Evolutionary conservation across 2,888 invertebrate genomes (phyloP), one percentile per base, ranked within the genome.

Genomic region (Exephanes ischioxanthus): DNA sequence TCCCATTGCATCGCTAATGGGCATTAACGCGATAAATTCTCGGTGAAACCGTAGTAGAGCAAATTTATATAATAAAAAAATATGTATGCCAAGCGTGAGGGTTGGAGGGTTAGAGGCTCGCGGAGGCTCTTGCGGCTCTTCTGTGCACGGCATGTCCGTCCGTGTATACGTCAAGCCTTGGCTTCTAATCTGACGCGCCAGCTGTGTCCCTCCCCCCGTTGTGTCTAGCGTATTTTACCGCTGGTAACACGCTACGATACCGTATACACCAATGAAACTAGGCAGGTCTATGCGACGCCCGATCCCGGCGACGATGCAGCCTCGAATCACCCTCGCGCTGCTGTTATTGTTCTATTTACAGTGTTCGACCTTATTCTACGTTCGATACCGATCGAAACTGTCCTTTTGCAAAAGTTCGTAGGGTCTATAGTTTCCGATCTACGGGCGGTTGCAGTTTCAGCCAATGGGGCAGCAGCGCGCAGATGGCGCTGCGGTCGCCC

Each of bases 41-140:
- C 87, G 80, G 73, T 55, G 93, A 93, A 93, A 90, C 92, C 93
- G 85, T 89, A 90, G 84, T 53, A 91, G 86, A 83, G 90, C 90
- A 87, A 93, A 93, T 93, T 93, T 93, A 93, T 93, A 91, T 93
- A 93, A 93, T 92, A 92, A 92, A 92, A 85, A 92, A 92, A 92
- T 92, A 92, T 91, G 92, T 91, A 91, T 92, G 92, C 90, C 92
- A 89, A 88, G 88, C 88, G 86, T 82, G 87, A 83, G 19, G 68
- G 45, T 14, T 22, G n/a, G 30, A 37, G 55, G 63, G 75, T 48
- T 61, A 48, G 26, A 48, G 26, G 72, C 53, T 33, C 45, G 79
- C 51, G 67, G 33, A 61, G 72, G 75, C 58, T 83, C 76, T 85
- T 72, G 76, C 79, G 58, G 58, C 72, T 58, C 58, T 58, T 80